A percentile compares a stretch with the other conserved stretches of the same genome.
Evolutionary conservation across 2,797 vertebrate species (phyloP).

Genomic region (Prionace glauca): DNA sequence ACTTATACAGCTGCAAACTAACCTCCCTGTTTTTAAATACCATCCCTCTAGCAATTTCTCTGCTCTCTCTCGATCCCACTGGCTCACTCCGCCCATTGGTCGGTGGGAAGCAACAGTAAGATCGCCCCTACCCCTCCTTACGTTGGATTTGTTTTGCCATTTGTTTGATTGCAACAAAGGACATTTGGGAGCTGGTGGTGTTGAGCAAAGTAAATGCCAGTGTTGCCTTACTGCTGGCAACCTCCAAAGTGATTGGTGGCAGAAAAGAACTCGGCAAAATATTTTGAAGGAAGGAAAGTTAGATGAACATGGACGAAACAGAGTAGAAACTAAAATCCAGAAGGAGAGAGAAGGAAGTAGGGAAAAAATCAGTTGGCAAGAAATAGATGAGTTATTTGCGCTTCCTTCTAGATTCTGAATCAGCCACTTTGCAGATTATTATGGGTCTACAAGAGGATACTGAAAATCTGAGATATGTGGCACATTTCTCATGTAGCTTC

Average conservation of each 20-base stretch:
- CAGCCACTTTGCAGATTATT: not conserved
- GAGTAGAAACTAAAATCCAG: not conserved
- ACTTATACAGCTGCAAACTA: too few relatives aligned
- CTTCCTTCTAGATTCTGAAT: not conserved
- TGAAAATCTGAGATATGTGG: not conserved
- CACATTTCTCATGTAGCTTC: not conserved
- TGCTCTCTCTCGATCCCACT: too few relatives aligned
- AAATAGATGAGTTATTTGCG: not conserved
- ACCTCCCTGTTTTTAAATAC: too few relatives aligned
- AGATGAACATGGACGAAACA: not conserved
- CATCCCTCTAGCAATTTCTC: too few relatives aligned
- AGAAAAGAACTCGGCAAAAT: not conserved
- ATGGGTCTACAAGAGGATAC: not conserved
- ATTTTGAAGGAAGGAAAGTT: not conserved
- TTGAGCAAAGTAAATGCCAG: not conserved
- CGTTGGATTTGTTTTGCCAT: not conserved
- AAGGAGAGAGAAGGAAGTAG: too few relatives aligned
- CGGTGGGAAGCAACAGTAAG: too few relatives aligned
- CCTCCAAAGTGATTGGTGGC: not conserved
- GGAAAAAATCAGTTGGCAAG: not conserved
- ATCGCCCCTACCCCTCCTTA: not conserved
- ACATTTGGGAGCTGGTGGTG: not conserved
- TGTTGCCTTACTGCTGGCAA: not conserved
- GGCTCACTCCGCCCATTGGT: too few relatives aligned
- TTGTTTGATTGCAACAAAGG: not conserved